Base-by-base conservation (phyloP, 1,140 invertebrate species). In the Sitobion miscanthi region DNA sequence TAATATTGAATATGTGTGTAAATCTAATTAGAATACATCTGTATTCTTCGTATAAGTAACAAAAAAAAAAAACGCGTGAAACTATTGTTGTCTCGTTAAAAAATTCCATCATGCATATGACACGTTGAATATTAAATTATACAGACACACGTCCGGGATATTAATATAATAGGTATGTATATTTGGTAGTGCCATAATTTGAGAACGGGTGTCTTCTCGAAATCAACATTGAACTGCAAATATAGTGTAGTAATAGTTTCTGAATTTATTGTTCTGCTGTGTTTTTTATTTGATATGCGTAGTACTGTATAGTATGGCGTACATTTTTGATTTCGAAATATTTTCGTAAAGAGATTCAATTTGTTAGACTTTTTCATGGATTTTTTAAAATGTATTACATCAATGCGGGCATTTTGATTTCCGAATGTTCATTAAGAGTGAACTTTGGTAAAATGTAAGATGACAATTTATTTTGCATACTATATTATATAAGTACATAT, bases 61-160 rank as follows among this genome's bases (percentile, higher is more conserved):
- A 35, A 35, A 0, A 42, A 45, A 86, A 8, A 86, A 86, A n/a
- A 86, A 86, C 25, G 14, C 42, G 25, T 47, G 25, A 86, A 86
- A 45, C 21, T 42, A 85, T 85, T 85, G 83, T 85, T 45, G 83
- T 85, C 83, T 85, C 83, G 35, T 86, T 86, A 86, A 86, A 86
- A 86, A 47, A 47, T 47, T 47, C 45, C 23, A 47, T 47, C 85
- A 45, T 47, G 85, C 42, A 47, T 85, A 45, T 85, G 83, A 42
- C 38, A 86, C 85, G 42, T 47, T 45, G 30, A 85, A 86, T 85
- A 30, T n/a, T 77, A 77, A n/a, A 77, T 77, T 47, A 47, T 47
- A 83, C 77, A 23, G 35, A 85, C 85, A 86, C 85, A 86, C 85
- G 42, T 42, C 23, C 42, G 85, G 62, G 62, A 77, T n/a, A 77